Evolutionary conservation across 2,113 vertebrate genomes (phyloP).

Genomic region (Alces alces): DNA sequence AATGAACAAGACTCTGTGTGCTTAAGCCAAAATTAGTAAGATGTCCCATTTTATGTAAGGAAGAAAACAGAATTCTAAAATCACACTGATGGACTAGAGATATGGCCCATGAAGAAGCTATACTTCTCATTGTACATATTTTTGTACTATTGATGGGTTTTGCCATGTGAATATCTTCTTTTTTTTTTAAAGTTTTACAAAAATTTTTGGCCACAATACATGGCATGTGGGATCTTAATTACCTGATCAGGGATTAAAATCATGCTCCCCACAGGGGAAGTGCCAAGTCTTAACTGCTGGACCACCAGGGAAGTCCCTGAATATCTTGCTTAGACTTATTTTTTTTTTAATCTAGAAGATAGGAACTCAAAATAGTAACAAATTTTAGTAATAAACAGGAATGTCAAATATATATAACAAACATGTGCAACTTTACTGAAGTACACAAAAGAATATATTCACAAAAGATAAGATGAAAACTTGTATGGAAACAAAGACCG

Average conservation of each 20-base stretch:
- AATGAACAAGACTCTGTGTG: background rate
- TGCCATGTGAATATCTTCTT: background rate
- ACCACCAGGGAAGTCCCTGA: background rate
- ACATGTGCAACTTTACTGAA: background rate
- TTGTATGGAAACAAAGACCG: fast-evolving
- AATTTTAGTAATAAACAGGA: background rate
- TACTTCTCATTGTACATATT: background rate
- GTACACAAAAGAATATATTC: background rate
- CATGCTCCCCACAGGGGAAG: background rate
- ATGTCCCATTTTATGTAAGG: background rate
- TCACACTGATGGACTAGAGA: background rate
- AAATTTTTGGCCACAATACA: background rate
- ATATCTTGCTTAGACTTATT: background rate
- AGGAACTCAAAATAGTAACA: background rate
- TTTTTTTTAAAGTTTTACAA: background rate
- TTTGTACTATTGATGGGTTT: background rate
- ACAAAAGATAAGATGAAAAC: background rate
- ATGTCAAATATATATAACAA: background rate
- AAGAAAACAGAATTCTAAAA: background rate
- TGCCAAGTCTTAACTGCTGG: background rate
- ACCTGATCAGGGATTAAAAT: background rate
- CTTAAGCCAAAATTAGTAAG: background rate
- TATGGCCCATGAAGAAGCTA: background rate
- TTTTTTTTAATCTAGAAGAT: background rate
- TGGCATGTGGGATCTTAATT: background rate